phyloP scores from a whole-genome alignment of 2,113 vertebrate genomes.

The Podarcis muralis region DNA sequence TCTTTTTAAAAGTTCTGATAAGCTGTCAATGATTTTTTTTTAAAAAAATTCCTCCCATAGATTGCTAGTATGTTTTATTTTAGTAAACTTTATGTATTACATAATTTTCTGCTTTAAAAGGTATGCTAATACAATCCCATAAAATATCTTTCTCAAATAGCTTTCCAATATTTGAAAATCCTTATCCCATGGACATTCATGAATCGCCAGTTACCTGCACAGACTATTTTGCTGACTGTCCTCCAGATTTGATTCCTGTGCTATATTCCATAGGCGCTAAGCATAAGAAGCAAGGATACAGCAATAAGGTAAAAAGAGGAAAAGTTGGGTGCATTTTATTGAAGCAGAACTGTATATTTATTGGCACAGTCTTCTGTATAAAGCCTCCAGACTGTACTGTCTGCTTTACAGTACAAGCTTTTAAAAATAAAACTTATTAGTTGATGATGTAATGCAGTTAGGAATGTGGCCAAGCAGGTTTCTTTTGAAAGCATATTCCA shows the following conservation, averaged over 20 bases:
- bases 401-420: neutral
- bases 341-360: neutral
- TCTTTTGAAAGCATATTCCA: neutral
- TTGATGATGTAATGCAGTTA: neutral
- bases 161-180: slow-evolving; percentile 99
- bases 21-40: too few relatives aligned
- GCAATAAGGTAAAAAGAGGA: slow-evolving; percentile 88
- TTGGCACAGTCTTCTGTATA: neutral
- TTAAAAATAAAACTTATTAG: neutral
- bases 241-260: slow-evolving; percentile 94
- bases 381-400: neutral
- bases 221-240: slow-evolving; percentile 96
- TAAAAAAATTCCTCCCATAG: neutral
- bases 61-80: slow-evolving; percentile 5
- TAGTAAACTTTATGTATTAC: slow-evolving; percentile 26
- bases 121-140: slow-evolving; percentile 45
- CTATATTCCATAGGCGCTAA: slow-evolving; percentile 97
- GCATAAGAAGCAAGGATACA: slow-evolving; percentile 97
- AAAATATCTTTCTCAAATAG: slow-evolving; percentile 78
- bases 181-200: slow-evolving; percentile 97
- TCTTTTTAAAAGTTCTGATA: too few relatives aligned
- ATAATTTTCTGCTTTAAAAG: slow-evolving; percentile 20
- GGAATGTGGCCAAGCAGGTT: neutral
- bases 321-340: neutral
- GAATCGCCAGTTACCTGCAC: slow-evolving; percentile 98